A percentile compares a stretch with the other conserved stretches of the same genome.
phyloP scores from a whole-genome alignment of 2,888 invertebrate genomes.

The Apamea epomidion region DNA sequence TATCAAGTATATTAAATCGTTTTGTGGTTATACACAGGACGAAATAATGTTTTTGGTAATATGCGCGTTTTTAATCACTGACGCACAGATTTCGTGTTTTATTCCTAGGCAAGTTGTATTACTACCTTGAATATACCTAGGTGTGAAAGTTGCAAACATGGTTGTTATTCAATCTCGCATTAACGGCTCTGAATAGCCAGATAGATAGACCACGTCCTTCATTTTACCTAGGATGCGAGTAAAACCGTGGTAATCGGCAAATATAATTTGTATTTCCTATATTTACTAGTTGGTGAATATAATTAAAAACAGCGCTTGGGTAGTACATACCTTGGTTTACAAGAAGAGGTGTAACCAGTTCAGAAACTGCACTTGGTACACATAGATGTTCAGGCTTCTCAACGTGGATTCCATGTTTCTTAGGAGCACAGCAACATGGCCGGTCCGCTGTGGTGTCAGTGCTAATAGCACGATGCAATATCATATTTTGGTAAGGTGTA shows the following conservation, averaged over 20 bases:
- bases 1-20: neutral
- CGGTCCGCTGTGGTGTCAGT: slow-evolving; percentile 77
- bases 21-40: neutral
- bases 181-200: neutral
- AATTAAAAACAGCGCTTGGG: neutral
- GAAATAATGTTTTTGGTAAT: neutral
- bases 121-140: neutral
- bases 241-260: neutral
- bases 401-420: neutral
- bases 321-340: slow-evolving; percentile 65
- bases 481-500: slow-evolving; percentile 5
- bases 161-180: neutral
- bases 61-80: neutral
- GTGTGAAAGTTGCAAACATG: neutral
- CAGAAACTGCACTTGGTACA: slow-evolving; percentile 63
- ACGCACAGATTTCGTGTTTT: too few species aligned
- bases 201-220: neutral
- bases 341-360: slow-evolving; percentile 73
- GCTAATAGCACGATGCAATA: slow-evolving; percentile 53
- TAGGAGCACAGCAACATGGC: slow-evolving; percentile 69
- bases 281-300: neutral
- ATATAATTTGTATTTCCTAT: neutral
- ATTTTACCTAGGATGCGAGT: neutral
- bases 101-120: neutral
- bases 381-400: slow-evolving; percentile 61